A percentile compares a stretch with the other conserved stretches of the same genome.
phyloP scores from a whole-genome alignment of 1,140 invertebrate species.

The Drosophila funebris region DNA sequence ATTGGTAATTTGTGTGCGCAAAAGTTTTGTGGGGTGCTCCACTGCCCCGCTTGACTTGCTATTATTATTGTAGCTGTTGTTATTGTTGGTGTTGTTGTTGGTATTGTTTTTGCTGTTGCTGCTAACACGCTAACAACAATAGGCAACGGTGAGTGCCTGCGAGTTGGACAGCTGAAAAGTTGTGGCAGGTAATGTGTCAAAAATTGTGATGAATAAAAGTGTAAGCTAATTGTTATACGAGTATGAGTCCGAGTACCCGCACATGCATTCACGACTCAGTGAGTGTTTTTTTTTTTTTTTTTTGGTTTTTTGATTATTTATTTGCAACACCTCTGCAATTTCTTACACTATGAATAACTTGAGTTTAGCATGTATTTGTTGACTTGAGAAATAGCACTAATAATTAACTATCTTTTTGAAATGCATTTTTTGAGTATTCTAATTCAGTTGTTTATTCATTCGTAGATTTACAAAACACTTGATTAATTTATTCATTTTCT shows the following conservation, averaged over 20 bases:
- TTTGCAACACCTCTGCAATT: background rate
- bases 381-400: background rate
- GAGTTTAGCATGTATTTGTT: background rate
- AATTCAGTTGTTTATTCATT: background rate
- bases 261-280: background rate
- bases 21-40: slow-evolving; percentile 38
- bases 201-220: slow-evolving; percentile 42
- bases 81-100: slow-evolving; percentile 6
- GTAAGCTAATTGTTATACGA: slow-evolving; percentile 35
- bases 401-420: background rate
- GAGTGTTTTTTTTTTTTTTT: slow-evolving; percentile 1
- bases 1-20: slow-evolving; percentile 63
- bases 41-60: slow-evolving; percentile 51
- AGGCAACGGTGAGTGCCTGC: background rate
- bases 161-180: slow-evolving; percentile 6
- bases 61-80: slow-evolving; percentile 6
- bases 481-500: no score
- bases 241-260: background rate
- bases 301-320: background rate
- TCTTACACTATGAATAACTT: slow-evolving; percentile 2
- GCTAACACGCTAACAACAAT: slow-evolving; percentile 31
- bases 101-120: slow-evolving; percentile 9
- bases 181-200: slow-evolving; percentile 44
- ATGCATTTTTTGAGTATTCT: background rate
- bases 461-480: no score